Conservation (phyloP, 2,888 invertebrate genomes). For the Steinernema hermaphroditum region DNA sequence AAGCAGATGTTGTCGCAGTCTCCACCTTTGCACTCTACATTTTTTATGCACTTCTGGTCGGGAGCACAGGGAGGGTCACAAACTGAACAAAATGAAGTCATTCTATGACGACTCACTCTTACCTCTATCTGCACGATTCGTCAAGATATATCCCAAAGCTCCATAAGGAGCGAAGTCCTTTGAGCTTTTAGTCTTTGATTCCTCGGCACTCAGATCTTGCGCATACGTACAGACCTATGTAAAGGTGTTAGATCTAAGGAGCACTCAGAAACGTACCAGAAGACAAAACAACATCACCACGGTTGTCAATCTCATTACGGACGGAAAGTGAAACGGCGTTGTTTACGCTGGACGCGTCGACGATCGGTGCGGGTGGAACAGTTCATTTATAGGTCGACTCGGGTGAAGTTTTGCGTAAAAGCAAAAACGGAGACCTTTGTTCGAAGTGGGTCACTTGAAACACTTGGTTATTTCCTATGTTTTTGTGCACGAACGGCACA, state of each 20-base stretch:
- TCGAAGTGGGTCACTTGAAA: neutral
- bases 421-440: neutral
- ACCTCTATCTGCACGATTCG: neutral
- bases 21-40: neutral
- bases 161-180: neutral
- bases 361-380: neutral
- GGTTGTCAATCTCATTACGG: neutral
- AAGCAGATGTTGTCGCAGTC: neutral
- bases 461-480: neutral
- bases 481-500: neutral
- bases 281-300: neutral
- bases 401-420: neutral
- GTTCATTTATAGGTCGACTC: slow-evolving; percentile 10
- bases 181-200: neutral
- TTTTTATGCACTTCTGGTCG: slow-evolving; percentile 10
- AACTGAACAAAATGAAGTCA: neutral
- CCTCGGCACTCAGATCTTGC: neutral
- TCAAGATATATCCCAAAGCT: slow-evolving; percentile 1
- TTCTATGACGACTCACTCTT: neutral
- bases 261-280: neutral
- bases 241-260: neutral
- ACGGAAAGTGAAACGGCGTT: neutral
- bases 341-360: neutral
- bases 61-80: slow-evolving; percentile 9
- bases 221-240: neutral